phyloP scores from a whole-genome alignment of 2,888 invertebrate genomes.

The Sesamia inferens region DNA sequence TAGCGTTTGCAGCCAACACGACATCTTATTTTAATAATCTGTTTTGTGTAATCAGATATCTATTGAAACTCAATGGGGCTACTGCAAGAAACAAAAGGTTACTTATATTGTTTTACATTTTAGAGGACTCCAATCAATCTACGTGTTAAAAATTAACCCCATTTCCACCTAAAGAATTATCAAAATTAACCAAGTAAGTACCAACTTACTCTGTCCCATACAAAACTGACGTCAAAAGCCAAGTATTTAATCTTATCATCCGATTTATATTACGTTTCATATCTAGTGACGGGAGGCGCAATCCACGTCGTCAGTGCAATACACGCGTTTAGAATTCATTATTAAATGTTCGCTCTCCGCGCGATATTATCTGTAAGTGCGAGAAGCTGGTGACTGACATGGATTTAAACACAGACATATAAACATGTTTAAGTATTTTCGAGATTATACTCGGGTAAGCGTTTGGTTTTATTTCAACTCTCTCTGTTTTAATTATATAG shows the following conservation, averaged over 20 bases:
- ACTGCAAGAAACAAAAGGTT: not conserved
- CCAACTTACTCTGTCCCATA: constrained; percentile 11
- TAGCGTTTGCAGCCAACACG: not conserved
- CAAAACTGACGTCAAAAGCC: constrained; percentile 25
- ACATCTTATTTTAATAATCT: not conserved
- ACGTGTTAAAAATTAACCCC: not conserved
- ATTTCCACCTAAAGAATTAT: constrained; percentile 2
- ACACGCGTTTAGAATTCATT: constrained; percentile 57
- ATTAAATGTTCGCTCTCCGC: constrained; percentile 45
- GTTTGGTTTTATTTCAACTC: constrained; percentile 14
- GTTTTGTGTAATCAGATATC: not conserved
- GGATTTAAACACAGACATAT: constrained; percentile 42
- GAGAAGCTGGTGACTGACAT: constrained; percentile 50
- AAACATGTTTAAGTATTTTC: constrained; percentile 17
- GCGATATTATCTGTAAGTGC: constrained; percentile 42
- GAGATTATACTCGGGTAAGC: constrained; percentile 13
- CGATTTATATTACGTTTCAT: constrained; percentile 45
- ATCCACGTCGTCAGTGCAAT: constrained; percentile 42
- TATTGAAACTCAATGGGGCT: not conserved
- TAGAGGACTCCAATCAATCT: not conserved
- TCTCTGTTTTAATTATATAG: constrained; percentile 17
- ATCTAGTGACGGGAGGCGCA: constrained; percentile 40
- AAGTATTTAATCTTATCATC: constrained; percentile 52
- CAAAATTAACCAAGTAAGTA: constrained; percentile 2
- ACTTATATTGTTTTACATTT: not conserved